Conservation (phyloP, 2,113 vertebrate genomes). For the Lophochroa leadbeateri region DNA sequence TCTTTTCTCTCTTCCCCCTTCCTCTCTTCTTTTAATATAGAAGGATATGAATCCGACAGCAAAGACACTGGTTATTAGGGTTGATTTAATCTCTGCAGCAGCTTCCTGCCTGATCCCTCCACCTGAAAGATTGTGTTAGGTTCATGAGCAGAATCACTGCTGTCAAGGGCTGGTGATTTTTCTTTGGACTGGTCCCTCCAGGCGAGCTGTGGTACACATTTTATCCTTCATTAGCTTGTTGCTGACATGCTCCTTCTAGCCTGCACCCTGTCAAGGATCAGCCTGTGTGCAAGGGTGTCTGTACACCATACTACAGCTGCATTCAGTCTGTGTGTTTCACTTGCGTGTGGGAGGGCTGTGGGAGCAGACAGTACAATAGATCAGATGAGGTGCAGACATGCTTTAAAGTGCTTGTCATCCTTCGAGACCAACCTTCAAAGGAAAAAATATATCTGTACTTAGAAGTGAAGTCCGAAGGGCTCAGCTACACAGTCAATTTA, state of each 20-base stretch:
- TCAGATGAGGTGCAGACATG: neutral
- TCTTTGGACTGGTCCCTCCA: neutral
- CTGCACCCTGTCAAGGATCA: neutral
- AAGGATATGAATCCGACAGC: neutral
- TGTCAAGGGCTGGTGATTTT: neutral
- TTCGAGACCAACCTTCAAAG: neutral
- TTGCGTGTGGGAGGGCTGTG: neutral
- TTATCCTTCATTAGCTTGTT: neutral
- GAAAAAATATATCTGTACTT: neutral
- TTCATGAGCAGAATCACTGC: neutral
- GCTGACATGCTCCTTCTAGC: neutral
- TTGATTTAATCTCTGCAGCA: neutral
- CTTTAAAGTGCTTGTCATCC: constrained; percentile 57
- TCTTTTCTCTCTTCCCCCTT: neutral
- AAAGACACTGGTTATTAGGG: neutral
- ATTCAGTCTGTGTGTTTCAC: neutral
- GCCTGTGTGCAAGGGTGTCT: neutral
- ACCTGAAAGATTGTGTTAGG: neutral
- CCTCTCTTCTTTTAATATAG: neutral
- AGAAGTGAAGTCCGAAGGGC: neutral
- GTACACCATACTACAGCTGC: neutral
- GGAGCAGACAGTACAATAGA: constrained; percentile 2
- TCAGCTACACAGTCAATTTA: neutral
- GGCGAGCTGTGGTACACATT: neutral
- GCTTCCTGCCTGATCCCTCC: neutral